Base-by-base conservation (phyloP, 2,797 vertebrate species). In the Myotis findleyi region DNA sequence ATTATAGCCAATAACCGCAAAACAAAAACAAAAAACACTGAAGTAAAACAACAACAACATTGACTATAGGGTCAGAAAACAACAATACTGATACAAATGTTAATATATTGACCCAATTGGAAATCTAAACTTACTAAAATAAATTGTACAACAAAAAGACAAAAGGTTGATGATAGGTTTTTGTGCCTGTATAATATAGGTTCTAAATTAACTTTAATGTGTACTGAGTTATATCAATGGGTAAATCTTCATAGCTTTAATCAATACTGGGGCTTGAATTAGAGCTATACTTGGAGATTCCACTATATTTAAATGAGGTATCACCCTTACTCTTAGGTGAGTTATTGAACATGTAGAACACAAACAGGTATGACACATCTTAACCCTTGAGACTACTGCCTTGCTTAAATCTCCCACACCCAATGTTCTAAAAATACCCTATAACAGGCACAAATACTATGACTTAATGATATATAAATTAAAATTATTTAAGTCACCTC, bases 401-500 rank as follows among this genome's bases (percentile, higher is more conserved):
- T 49, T 64, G 36, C 72, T 84, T 89, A 51, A 49, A 57, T 80
- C 53, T 53, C 64, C 21, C 12, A 51, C 18, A 23, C 47, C 73
- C n/a, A 53, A 18, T n/a, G 10, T 33, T 51, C n/a, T 51, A 21
- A 75, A 75, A 53, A 76, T 23, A 23, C 18, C 5, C 49, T 33
- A 23, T 51, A 33, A 76, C 2, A 33, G 73, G 73, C 18, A 51
- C 30, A 51, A 51, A 49, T 8, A 23, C 10, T 23, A 20, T 49
- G 17, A 57, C 6, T 11, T 38, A 73, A 21, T 57, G 12, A 89
- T 66, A 57, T 57, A 44, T 76, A 82, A 41, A 14, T 49, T 79
- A 93, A 66, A 91, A 66, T 68, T 49, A 83, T 77, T 80, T 66
- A 69, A 81, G 25, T 69, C 66, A 95, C 77, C n/a, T 75, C 5